Percentiles rank a stretch among this genome's conserved stretches.
Conservation (phyloP, 2,888 invertebrate genomes). For the Drosophila planitibia region DNA sequence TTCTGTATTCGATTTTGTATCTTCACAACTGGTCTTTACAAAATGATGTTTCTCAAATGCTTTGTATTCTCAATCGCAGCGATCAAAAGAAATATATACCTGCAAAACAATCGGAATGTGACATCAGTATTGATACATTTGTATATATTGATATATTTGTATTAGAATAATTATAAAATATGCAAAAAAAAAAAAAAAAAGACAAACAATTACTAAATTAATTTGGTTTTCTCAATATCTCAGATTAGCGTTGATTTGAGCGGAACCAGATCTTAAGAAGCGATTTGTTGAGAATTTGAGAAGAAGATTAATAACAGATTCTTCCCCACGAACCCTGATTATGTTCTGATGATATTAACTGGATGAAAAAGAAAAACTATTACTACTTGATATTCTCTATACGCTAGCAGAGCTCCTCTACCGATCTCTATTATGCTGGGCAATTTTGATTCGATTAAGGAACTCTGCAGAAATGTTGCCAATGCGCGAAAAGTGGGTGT, state of each 20-base stretch:
- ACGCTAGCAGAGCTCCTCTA: too few species aligned
- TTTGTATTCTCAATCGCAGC: conserved; percentile 22
- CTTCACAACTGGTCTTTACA: conserved; percentile 24
- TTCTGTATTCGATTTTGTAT: not conserved
- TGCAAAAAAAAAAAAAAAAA: not conserved
- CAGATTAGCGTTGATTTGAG: not conserved
- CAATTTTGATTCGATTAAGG: too few species aligned
- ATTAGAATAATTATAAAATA: not conserved
- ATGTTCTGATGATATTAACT: too few species aligned
- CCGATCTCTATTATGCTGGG: too few species aligned
- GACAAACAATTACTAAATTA: not conserved
- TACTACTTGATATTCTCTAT: too few species aligned
- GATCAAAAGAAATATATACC: conserved; percentile 32
- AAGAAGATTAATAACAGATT: too few species aligned
- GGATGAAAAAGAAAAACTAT: too few species aligned
- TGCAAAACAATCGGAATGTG: conserved; percentile 16
- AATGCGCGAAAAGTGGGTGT: too few species aligned
- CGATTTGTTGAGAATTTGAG: too few species aligned
- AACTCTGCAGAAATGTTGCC: too few species aligned
- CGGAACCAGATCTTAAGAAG: too few species aligned
- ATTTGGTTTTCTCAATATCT: not conserved
- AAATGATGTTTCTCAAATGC: conserved; percentile 9
- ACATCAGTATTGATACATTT: not conserved
- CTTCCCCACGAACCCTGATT: too few species aligned
- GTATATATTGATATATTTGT: not conserved